Conservation (phyloP, 2,797 vertebrate genomes). For the Sus cebifrons region DNA sequence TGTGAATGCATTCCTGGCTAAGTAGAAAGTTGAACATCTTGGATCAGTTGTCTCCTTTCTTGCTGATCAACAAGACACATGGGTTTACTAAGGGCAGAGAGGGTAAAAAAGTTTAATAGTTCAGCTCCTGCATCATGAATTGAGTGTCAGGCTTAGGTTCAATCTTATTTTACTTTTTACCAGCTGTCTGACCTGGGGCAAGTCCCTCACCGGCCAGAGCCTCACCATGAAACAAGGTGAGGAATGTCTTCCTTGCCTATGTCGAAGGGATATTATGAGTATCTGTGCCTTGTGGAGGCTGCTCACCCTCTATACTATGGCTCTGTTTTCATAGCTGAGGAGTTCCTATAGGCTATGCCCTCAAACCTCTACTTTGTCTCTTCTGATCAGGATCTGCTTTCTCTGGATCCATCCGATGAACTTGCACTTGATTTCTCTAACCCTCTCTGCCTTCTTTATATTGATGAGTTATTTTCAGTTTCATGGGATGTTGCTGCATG, state of each 20-base stretch:
- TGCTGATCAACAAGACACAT: neutral
- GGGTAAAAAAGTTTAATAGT: neutral
- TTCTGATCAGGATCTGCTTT: neutral
- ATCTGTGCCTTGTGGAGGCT: neutral
- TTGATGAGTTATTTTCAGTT: neutral
- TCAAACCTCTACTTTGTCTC: neutral
- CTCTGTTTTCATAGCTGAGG: neutral
- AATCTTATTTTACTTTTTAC: slow-evolving; percentile 3
- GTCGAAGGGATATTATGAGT: neutral
- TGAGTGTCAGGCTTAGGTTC: neutral
- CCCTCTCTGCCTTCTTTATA: neutral
- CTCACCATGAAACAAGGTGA: neutral
- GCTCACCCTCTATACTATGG: neutral
- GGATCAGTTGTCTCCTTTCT: neutral
- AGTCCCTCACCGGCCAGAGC: neutral
- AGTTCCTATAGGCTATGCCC: neutral
- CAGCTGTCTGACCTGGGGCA: neutral
- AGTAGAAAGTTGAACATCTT: neutral
- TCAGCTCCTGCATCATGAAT: neutral
- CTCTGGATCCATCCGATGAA: neutral
- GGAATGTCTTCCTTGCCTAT: neutral
- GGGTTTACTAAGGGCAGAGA: neutral
- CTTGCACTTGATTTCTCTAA: neutral
- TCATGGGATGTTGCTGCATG: neutral
- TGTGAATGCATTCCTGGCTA: neutral